Base-by-base conservation (phyloP, 2,888 invertebrate genomes). In the Pheosia gnoma region DNA sequence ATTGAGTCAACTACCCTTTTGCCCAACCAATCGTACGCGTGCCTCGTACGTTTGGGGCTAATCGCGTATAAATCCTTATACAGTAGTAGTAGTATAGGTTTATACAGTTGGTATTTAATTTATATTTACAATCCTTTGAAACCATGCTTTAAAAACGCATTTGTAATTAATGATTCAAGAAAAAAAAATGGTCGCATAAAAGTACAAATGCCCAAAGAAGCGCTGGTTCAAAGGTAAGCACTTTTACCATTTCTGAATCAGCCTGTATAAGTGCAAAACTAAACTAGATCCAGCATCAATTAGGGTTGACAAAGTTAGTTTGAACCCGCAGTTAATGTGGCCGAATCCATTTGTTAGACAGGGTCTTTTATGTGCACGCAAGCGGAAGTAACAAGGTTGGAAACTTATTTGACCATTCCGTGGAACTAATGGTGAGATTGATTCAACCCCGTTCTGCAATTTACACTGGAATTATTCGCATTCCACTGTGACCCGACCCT, bases 231-330 rank as follows among this genome's bases (percentile, higher is more conserved):
- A 10, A 9, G 43, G 43, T 9, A 9, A 45, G 43, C 9, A 9
- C 4, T 45, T 43, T 5, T 9, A 25, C 8, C 8, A 0, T 41
- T 8, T 7, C 41, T 3, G 41, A 41, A 41, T 8, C 8, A 41
- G 8, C 5, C 41, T 8, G 8, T 41, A 41, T 41, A 41, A 7
- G 5, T 47, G 0, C 47, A 47, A n/a, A 47, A n/a, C 5, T 47
- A 4, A 47, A n/a, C 5, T 5, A 6, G 47, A 11, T 47, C 47
- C n/a, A 9, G 2, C 47, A 47, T 47, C n/a, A 47, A 47, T 47
- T 47, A 47, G 37, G 11, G 53, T 10, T 5, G 53, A 37, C 53
- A 53, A 53, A 36, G 53, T 53, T 53, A 38, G 53, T 53, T 53
- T 8, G 53, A 10, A 3, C 37, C 47, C 25, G 36, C 37, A 37